A percentile compares a stretch with the other conserved stretches of the same genome.
Conservation (phyloP, 2,888 invertebrate species). For the Drosophila barbarae region DNA sequence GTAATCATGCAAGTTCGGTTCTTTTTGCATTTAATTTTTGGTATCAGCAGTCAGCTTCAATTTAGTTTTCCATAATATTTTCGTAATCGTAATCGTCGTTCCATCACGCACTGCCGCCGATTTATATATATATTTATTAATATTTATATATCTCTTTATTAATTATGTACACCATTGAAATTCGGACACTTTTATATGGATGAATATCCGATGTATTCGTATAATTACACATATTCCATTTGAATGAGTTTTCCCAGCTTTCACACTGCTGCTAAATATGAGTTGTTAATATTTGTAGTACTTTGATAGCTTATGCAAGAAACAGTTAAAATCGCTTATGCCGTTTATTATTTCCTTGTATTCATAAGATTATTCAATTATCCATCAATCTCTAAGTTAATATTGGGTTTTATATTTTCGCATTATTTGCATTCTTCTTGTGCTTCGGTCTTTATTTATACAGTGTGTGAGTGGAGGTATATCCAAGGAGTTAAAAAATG, state of each 20-base stretch:
- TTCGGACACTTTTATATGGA: conserved; percentile 21
- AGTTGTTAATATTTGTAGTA: conserved; percentile 30
- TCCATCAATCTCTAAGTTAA: conserved; percentile 40
- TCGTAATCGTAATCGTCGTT: conserved; percentile 20
- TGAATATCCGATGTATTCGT: conserved; percentile 31
- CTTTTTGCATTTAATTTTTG: conserved; percentile 59
- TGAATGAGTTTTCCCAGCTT: conserved; percentile 36
- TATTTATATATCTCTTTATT: conserved; percentile 26
- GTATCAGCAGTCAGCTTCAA: conserved; percentile 47
- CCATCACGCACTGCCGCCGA: conserved; percentile 26
- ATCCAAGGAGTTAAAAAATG: no score
- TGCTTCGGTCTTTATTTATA: conserved; percentile 58
- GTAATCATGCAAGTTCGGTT: conserved; percentile 33
- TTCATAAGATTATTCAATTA: conserved; percentile 63
- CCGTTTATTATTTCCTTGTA: conserved; percentile 56
- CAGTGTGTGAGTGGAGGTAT: conserved; percentile 51
- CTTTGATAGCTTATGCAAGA: conserved; percentile 56
- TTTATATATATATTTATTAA: conserved; percentile 20
- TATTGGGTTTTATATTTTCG: conserved; percentile 29
- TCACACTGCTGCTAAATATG: conserved; percentile 28
- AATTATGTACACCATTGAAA: conserved; percentile 40
- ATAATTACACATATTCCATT: conserved; percentile 37
- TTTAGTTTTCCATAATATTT: conserved; percentile 42
- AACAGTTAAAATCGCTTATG: conserved; percentile 69
- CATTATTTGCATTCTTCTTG: conserved; percentile 46